Percentiles rank a stretch among this genome's conserved stretches.
Conservation (phyloP, 2,113 vertebrate genomes). For the Corapipo altera region DNA sequence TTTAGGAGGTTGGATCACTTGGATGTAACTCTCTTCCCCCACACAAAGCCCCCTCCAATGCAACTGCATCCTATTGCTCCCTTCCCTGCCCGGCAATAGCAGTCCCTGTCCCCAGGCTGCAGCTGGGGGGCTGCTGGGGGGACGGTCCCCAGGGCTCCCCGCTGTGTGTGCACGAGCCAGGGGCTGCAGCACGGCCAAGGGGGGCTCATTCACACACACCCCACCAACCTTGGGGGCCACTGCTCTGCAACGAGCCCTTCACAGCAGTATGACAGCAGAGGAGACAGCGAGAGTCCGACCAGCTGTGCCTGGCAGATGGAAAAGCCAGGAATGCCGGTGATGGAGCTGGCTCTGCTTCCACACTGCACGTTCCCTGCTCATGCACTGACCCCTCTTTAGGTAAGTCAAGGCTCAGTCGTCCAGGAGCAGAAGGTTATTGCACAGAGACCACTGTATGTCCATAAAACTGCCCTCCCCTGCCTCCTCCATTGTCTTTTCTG, state of each 20-base stretch:
- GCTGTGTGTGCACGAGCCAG: fast-evolving
- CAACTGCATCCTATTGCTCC: not conserved
- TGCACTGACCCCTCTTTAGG: not conserved
- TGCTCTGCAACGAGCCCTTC: not conserved
- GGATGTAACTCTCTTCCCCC: not conserved
- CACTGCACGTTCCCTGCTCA: fast-evolving
- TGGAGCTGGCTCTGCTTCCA: fast-evolving
- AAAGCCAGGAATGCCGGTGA: not conserved
- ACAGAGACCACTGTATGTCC: fast-evolving
- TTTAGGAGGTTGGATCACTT: not conserved
- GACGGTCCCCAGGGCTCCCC: not conserved
- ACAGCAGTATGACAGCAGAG: fast-evolving
- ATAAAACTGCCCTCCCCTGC: not conserved
- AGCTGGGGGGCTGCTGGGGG: not conserved
- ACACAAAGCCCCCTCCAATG: not conserved
- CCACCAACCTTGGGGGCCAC: not conserved
- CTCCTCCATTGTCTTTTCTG: fast-evolving
- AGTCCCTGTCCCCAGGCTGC: not conserved
- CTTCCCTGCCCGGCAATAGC: not conserved
- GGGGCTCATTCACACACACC: not conserved
- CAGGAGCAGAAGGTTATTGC: not conserved
- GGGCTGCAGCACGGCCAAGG: fast-evolving
- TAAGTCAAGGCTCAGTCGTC: not conserved
- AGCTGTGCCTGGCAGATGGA: not conserved
- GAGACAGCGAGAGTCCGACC: not conserved